Evolutionary conservation across 2,797 vertebrate species (phyloP).

Genomic region (Lateolabrax maculatus): DNA sequence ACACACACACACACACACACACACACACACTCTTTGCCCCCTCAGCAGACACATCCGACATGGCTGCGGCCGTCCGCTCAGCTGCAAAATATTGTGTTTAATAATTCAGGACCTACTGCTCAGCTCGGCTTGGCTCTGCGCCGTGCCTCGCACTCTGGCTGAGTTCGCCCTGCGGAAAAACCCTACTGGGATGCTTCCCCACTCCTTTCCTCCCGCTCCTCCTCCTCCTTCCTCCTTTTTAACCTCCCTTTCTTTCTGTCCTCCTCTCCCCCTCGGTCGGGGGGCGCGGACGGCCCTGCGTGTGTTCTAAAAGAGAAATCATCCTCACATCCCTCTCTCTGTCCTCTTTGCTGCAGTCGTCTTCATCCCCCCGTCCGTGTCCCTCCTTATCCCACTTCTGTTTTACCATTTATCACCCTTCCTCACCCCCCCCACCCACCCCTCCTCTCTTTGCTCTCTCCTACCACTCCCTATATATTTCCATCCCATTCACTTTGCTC

Average conservation of each 20-base stretch:
- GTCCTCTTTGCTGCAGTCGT: slow-evolving; percentile 38
- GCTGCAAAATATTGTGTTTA: slow-evolving; percentile 82
- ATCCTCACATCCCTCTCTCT: too few relatives aligned
- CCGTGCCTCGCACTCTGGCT: slow-evolving; percentile 47
- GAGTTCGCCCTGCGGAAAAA: slow-evolving; percentile 67
- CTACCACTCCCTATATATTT: slow-evolving; percentile 26
- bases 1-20: slow-evolving; percentile 20
- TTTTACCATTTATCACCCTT: slow-evolving; percentile 34
- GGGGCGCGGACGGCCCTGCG: neutral
- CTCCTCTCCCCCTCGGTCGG: slow-evolving; percentile 8
- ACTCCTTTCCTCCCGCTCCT: slow-evolving; percentile 1
- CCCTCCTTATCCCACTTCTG: slow-evolving; percentile 18
- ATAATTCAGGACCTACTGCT: slow-evolving; percentile 83
- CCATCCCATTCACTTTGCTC: slow-evolving; percentile 34
- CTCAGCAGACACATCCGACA: slow-evolving; percentile 59
- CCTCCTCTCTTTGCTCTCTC: slow-evolving; percentile 18
- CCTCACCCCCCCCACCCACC: neutral
- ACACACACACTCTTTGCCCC: slow-evolving; percentile 29
- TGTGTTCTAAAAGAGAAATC: slow-evolving; percentile 21
- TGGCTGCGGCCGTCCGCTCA: slow-evolving; percentile 62
- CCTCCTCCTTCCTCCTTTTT: slow-evolving; percentile 21
- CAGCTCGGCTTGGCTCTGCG: slow-evolving; percentile 57
- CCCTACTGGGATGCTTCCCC: slow-evolving; percentile 57
- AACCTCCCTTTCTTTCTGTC: slow-evolving; percentile 19
- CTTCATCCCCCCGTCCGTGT: slow-evolving; percentile 6